Evolutionary conservation across 2,797 vertebrate genomes (phyloP).

Genomic region (Oryzias sinensis): DNA sequence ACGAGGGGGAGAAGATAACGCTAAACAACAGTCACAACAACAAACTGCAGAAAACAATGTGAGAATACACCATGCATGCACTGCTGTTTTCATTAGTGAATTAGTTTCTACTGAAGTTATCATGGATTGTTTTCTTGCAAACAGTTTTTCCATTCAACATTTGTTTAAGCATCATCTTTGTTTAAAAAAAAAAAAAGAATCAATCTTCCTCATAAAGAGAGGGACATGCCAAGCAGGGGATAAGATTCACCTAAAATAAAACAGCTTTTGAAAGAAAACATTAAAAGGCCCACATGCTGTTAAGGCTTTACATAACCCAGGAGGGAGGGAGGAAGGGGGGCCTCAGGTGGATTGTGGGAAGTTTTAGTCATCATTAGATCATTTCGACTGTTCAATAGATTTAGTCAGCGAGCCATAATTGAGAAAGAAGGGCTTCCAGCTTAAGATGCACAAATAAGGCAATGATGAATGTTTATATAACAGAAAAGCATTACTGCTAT

Average conservation of each 20-base stretch:
- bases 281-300: slow-evolving; percentile 10
- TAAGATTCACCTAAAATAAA: slow-evolving; percentile 11
- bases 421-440: slow-evolving; percentile 34
- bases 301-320: slow-evolving; percentile 31
- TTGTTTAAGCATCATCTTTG: slow-evolving; percentile 36
- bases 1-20: background rate
- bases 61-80: background rate
- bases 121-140: slow-evolving; percentile 32
- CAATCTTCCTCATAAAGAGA: slow-evolving; percentile 12
- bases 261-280: slow-evolving; percentile 5
- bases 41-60: background rate
- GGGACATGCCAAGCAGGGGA: slow-evolving; percentile 1
- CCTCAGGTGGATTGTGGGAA: slow-evolving; percentile 39
- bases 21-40: slow-evolving; percentile 8
- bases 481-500: slow-evolving; percentile 17
- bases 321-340: slow-evolving; percentile 21
- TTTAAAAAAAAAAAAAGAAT: slow-evolving; percentile 3
- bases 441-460: slow-evolving; percentile 15
- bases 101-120: slow-evolving; percentile 64
- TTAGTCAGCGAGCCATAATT: slow-evolving; percentile 5
- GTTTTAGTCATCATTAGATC: slow-evolving; percentile 38
- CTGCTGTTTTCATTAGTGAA: background rate
- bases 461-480: slow-evolving; percentile 12
- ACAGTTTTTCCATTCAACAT: slow-evolving; percentile 27
- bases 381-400: slow-evolving; percentile 17